These are phyloP conservation scores for Xanthia icteritia DNA, from an alignment of 2,888 invertebrate genomes.

Conservation along the genomic window DNA sequence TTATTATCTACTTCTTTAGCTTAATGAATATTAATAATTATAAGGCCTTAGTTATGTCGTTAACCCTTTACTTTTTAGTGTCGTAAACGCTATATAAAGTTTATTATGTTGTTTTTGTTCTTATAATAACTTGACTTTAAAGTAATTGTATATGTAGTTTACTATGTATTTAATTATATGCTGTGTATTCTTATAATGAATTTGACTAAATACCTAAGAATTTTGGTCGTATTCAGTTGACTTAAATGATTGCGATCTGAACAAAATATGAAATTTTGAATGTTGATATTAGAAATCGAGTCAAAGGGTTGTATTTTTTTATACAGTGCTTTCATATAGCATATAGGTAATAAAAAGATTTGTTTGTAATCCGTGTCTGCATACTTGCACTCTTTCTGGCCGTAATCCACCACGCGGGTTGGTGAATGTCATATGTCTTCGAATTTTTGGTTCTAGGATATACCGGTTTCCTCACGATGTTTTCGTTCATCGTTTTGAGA, in stretches of 20 bases:
- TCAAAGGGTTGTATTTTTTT: background rate
- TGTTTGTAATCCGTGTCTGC: background rate
- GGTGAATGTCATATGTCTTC: no score
- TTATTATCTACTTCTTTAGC: slow-evolving; percentile 5
- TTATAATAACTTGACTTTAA: slow-evolving; percentile 2
- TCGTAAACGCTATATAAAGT: background rate
- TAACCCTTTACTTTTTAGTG: no score
- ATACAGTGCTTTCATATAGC: no score
- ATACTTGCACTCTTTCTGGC: no score
- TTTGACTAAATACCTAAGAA: background rate
- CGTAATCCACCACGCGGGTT: no score
- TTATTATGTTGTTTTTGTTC: slow-evolving; percentile 21
- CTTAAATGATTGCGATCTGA: no score
- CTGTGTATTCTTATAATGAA: background rate
- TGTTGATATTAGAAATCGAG: background rate
- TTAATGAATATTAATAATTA: slow-evolving; percentile 20
- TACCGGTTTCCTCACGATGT: no score
- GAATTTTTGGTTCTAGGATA: no score
- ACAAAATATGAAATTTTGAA: background rate
- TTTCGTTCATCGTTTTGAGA: no score
- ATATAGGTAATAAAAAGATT: background rate
- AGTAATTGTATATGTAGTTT: background rate
- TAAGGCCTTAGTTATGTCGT: no score
- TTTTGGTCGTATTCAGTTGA: background rate
- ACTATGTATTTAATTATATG: background rate